Conservation (phyloP, 2,113 vertebrate species). For the Pelvicachromis taeniatus region DNA sequence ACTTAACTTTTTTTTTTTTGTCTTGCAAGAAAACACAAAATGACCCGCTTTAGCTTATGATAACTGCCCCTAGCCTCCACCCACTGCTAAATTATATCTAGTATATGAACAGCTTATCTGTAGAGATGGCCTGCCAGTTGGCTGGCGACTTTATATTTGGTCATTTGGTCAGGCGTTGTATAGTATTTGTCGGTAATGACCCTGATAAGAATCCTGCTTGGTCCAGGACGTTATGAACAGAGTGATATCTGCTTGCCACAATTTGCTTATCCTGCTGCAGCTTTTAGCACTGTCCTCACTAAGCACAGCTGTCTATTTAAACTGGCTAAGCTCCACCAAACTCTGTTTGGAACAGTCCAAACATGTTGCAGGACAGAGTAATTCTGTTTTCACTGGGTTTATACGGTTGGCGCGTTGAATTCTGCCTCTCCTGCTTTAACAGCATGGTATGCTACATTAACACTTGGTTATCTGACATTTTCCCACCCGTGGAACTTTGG, state of each 20-base stretch:
- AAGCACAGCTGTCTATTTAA: not conserved
- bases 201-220: not conserved
- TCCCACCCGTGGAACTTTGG: not conserved
- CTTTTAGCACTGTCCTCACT: not conserved
- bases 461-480: not conserved
- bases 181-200: not conserved
- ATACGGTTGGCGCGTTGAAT: not conserved
- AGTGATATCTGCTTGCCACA: not conserved
- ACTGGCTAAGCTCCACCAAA: not conserved
- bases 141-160: not conserved
- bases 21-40: not conserved
- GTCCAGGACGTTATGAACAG: not conserved
- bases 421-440: not conserved
- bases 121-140: not conserved
- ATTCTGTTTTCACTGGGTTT: not conserved
- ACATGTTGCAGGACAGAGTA: not conserved
- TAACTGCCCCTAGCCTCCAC: not conserved
- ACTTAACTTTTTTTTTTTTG: not conserved
- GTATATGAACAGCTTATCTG: not conserved
- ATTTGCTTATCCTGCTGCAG: not conserved
- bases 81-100: not conserved
- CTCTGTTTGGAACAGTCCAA: not conserved
- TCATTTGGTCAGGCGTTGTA: not conserved
- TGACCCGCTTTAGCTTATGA: not conserved
- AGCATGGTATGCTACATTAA: not conserved